phyloP scores from a whole-genome alignment of 2,888 invertebrate species.

The Epinotia brunnichana region DNA sequence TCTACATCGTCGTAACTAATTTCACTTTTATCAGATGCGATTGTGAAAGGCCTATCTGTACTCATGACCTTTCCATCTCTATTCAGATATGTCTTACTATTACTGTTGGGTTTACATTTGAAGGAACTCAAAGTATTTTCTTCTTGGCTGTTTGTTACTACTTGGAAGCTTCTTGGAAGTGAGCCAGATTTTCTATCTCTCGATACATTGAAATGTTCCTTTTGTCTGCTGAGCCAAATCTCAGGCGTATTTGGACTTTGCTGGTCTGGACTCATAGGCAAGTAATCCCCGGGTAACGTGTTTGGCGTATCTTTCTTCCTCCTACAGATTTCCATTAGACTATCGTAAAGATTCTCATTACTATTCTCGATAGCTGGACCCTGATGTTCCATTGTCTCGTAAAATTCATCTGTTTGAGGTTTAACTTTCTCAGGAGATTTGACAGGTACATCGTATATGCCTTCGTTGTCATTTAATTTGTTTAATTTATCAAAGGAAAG shows the following conservation, averaged over 20 bases:
- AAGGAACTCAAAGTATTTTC: constrained; percentile 71
- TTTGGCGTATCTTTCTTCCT: constrained; percentile 67
- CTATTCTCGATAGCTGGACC: constrained; percentile 52
- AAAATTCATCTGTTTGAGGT: constrained; percentile 60
- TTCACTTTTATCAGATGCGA: constrained; percentile 88
- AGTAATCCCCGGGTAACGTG: constrained; percentile 65
- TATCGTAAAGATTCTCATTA: constrained; percentile 74
- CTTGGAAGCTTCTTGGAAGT: constrained; percentile 90
- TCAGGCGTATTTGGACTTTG: constrained; percentile 86
- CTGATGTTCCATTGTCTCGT: constrained; percentile 71
- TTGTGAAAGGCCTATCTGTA: constrained; percentile 87
- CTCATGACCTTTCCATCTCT: constrained; percentile 85
- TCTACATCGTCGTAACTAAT: constrained; percentile 87
- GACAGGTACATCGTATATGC: constrained; percentile 75
- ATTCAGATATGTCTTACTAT: constrained; percentile 81
- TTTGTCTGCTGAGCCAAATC: constrained; percentile 88
- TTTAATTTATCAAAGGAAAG: constrained; percentile 76
- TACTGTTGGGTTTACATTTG: constrained; percentile 76
- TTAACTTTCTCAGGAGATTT: constrained; percentile 70
- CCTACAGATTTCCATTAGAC: constrained; percentile 71
- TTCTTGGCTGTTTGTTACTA: constrained; percentile 82
- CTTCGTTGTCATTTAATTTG: constrained; percentile 63
- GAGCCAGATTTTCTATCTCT: constrained; percentile 89
- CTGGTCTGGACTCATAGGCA: constrained; percentile 75
- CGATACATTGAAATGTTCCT: constrained; percentile 87